A percentile compares a stretch with the other conserved stretches of the same genome.
Evolutionary conservation across 2,797 vertebrate genomes (phyloP).

Genomic region (Rhinophrynus dorsalis): DNA sequence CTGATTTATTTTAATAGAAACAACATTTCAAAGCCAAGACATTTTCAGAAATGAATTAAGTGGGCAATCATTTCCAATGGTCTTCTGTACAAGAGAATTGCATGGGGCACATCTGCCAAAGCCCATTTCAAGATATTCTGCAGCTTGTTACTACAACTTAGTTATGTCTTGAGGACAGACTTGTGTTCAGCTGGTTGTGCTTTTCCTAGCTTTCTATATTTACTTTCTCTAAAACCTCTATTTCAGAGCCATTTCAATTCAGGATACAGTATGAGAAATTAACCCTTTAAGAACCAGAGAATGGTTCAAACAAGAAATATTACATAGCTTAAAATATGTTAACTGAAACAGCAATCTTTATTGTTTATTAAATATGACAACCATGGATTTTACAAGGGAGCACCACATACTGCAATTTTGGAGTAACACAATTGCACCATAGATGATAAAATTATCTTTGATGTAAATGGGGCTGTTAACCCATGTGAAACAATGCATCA

Average conservation of each 20-base stretch:
- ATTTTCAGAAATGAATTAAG: slow-evolving; percentile 60
- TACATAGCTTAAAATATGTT: slow-evolving; percentile 45
- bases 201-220: slow-evolving; percentile 64
- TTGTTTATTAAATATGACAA: background rate
- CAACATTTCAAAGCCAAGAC: slow-evolving; percentile 35
- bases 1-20: slow-evolving; percentile 34
- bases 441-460: no score
- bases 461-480: no score
- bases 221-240: slow-evolving; percentile 61
- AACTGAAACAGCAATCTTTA: background rate
- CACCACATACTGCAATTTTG: background rate
- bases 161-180: slow-evolving; percentile 66
- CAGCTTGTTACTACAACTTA: slow-evolving; percentile 58
- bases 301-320: slow-evolving; percentile 58
- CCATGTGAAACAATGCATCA: no score
- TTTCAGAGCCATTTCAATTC: slow-evolving; percentile 46
- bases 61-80: slow-evolving; percentile 56
- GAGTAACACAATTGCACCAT: no score
- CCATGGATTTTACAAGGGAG: background rate
- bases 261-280: slow-evolving; percentile 42
- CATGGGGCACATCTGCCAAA: slow-evolving; percentile 59
- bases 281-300: slow-evolving; percentile 3
- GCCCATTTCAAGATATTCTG: slow-evolving; percentile 56
- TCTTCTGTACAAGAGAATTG: slow-evolving; percentile 53
- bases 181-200: slow-evolving; percentile 67